phyloP scores from a whole-genome alignment of 2,797 vertebrate species.

The Novumbra hubbsi region DNA sequence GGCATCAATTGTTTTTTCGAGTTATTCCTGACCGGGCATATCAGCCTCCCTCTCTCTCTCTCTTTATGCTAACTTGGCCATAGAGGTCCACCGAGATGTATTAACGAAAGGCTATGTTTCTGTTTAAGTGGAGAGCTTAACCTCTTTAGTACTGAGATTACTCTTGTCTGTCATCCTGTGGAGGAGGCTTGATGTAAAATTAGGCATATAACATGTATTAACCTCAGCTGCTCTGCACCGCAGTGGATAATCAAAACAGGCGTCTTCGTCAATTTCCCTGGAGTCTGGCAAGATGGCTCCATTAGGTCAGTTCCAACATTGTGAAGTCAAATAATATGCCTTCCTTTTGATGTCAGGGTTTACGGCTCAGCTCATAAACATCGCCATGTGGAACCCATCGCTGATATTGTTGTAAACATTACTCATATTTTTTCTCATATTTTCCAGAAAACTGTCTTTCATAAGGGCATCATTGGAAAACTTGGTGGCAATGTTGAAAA shows the following conservation, averaged over 20 bases:
- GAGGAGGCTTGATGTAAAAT: neutral
- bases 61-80: neutral
- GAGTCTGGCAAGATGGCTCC: conserved; percentile 16
- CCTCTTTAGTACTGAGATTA: neutral
- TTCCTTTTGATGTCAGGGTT: conserved; percentile 33
- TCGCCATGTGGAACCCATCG: conserved; percentile 33
- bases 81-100: neutral
- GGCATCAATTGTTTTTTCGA: conserved; percentile 32
- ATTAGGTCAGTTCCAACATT: conserved; percentile 29
- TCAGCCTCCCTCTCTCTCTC: neutral
- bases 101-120: neutral
- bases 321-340: conserved; percentile 29
- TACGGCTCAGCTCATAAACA: conserved; percentile 34
- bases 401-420: conserved; percentile 40
- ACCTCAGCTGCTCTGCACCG: neutral
- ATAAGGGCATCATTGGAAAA: conserved; percentile 26
- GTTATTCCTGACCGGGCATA: conserved; percentile 1
- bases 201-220: neutral
- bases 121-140: conserved; percentile 3
- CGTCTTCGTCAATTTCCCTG: conserved; percentile 15
- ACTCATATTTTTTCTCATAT: conserved; percentile 40
- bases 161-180: neutral
- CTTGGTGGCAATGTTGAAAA: conserved; percentile 36
- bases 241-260: conserved; percentile 1
- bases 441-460: conserved; percentile 35